Evolutionary conservation across 2,113 vertebrate species (phyloP), one percentile per base, ranked within the genome.

Genomic region (Pterophyllum scalare): DNA sequence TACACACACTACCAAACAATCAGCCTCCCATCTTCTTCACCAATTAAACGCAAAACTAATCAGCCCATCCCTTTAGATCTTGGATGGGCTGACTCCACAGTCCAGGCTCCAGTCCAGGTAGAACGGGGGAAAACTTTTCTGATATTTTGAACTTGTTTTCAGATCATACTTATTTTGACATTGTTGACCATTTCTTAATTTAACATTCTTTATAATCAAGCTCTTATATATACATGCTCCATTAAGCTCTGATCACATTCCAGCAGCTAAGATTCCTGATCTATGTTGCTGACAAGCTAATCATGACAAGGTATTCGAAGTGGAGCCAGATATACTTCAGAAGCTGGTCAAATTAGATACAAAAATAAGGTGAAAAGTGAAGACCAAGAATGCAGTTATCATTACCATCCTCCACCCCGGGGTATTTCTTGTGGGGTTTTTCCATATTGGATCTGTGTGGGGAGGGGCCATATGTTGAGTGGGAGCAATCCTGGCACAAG

Each of bases 41-140:
- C 87, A 89, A 84, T 88, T 89, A 80, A 15, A 79, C 80, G 57
- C 35, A 65, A 88, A 40, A 87, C 87, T 52, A 81, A 84, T 88
- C 65, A 86, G 61, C 14, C 72, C 28, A 59, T 85, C 19, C 7
- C 19, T 72, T 38, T 56, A 58, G 35, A 49, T 82, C 75, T 57
- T 67, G 57, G 22, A 59, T n/a, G 75, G 74, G 77, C 58, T 59
- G 61, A 61, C 79, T 81, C 43, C 46, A 61, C 1, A 75, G 33
- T 24, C 17, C 15, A 67, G 24, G 33, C 49, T 61, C 12, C 9
- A 57, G 56, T 61, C 67, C 40, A 79, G 75, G 33, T 77, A 31
- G 54, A 8, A 43, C 31, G 20, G 62, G 61, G 46, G 5, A 31
- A 19, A 40, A 65, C 24, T 80, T 86, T 84, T 43, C 49, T 60